Base-by-base conservation (phyloP, 2,113 vertebrate genomes). In the Centropus bengalensis region DNA sequence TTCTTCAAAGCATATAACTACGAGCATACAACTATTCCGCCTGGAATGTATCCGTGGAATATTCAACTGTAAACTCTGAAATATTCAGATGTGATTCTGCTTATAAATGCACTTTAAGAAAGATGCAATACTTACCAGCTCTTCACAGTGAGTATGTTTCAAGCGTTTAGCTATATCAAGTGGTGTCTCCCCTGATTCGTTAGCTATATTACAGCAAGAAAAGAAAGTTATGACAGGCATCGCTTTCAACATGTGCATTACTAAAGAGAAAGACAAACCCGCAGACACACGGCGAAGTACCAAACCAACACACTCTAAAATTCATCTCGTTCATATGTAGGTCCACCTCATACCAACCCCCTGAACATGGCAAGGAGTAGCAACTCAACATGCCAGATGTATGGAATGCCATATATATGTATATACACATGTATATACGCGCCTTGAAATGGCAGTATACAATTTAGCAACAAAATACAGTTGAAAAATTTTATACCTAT, bases 91-190 rank as follows among this genome's bases (percentile, higher is more conserved):
- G 49, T 6, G 10, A 45, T 77, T 91, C 22, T 32, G 14, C 49
- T 81, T 69, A 38, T n/a, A 85, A 92, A 69, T 24, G 33, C 15
- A 79, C 52, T n/a, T n/a, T n/a, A n/a, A n/a, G 20, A 55, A 76
- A 73, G 8, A 51, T 7, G 8, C 1, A 11, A 74, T 58, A 96
- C 99, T 97, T 94, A 99, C 99, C 99, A 99, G 71, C 32, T 99
- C 99, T 92, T 99, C 99, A 66, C 99, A 99, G 96, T 98, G 98
- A 49, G 97, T 92, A 51, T 99, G 99, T 66, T 98, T 98, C 44
- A 99, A 98, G n/a, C 99, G 98, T 88, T 93, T 98, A 45, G 99
- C 98, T 32, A 99, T 98, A 94, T 99, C 99, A 96, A 99, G 96
- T 1, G 99, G 97, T 0, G 99, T 99, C 96, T 99, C 99, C 91